Evolutionary conservation across 2,797 vertebrate species (phyloP).

Genomic region (Syngnathus rostellatus): DNA sequence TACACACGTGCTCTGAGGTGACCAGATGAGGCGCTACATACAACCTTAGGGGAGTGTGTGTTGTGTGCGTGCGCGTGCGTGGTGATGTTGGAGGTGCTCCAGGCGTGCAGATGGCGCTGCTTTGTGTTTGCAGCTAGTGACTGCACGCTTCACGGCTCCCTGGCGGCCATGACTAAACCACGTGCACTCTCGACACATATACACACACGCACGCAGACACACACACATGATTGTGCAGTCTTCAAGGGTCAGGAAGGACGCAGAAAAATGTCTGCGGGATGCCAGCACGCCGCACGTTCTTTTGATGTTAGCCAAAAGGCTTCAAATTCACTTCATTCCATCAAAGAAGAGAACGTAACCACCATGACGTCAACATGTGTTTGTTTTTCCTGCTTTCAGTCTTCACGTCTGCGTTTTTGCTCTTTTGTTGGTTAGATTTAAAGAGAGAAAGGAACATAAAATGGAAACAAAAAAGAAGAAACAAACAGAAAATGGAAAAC

Average conservation of each 20-base stretch:
- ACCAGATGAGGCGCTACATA: slow-evolving; percentile 54
- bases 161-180: slow-evolving; percentile 51
- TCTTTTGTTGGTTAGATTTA: not conserved
- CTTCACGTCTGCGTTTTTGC: not conserved
- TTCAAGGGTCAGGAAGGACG: slow-evolving; percentile 22
- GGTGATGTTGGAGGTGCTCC: slow-evolving; percentile 60
- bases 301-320: not conserved
- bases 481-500: not conserved
- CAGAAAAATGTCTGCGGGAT: slow-evolving; percentile 11
- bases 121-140: slow-evolving; percentile 63
- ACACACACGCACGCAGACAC: not conserved
- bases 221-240: slow-evolving; percentile 10
- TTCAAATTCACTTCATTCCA: slow-evolving; percentile 6
- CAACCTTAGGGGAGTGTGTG: slow-evolving; percentile 28
- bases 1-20: slow-evolving; percentile 42
- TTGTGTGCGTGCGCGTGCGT: slow-evolving; percentile 11
- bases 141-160: slow-evolving; percentile 56
- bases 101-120: slow-evolving; percentile 65
- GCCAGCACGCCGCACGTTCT: slow-evolving; percentile 2
- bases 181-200: slow-evolving; percentile 5
- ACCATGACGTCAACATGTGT: not conserved
- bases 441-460: not conserved
- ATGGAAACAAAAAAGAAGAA: not conserved
- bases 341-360: not conserved
- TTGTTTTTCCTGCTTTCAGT: not conserved